Percentiles rank a stretch among this genome's conserved stretches.
Conservation (phyloP, 2,113 vertebrate genomes). For the Chaenogobius annularis region DNA sequence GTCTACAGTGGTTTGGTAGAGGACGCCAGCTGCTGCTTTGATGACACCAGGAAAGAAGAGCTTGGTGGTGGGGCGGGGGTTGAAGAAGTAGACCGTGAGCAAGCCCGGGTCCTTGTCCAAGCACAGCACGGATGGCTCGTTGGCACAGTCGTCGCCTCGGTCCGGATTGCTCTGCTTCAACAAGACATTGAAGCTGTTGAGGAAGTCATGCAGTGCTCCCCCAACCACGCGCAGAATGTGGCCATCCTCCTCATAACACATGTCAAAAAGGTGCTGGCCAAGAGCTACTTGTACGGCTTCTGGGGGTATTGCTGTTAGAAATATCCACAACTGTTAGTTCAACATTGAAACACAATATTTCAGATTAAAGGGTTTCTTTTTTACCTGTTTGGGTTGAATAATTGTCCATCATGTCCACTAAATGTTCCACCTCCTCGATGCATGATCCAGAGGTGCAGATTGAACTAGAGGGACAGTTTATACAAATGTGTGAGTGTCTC, state of each 20-base stretch:
- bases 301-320: slow-evolving; percentile 79
- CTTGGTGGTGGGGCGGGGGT: slow-evolving; percentile 85
- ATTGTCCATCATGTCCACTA: slow-evolving; percentile 84
- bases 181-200: slow-evolving; percentile 96
- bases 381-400: slow-evolving; percentile 87
- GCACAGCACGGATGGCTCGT: slow-evolving; percentile 91
- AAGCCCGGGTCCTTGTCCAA: slow-evolving; percentile 91
- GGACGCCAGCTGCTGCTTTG: slow-evolving; percentile 86
- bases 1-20: slow-evolving; percentile 89
- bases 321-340: neutral
- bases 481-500: slow-evolving; percentile 4
- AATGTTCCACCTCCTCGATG: slow-evolving; percentile 78
- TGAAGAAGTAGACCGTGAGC: slow-evolving; percentile 94
- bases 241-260: slow-evolving; percentile 94
- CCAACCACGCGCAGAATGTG: slow-evolving; percentile 92
- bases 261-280: slow-evolving; percentile 91
- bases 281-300: slow-evolving; percentile 83
- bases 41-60: slow-evolving; percentile 92
- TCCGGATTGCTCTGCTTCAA: slow-evolving; percentile 85
- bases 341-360: neutral
- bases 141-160: slow-evolving; percentile 68
- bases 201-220: slow-evolving; percentile 94
- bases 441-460: slow-evolving; percentile 72
- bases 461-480: slow-evolving; percentile 49
- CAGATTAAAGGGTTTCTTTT: neutral